phyloP scores from a whole-genome alignment of 1,140 invertebrate genomes.

The Semibalanus balanoides region DNA sequence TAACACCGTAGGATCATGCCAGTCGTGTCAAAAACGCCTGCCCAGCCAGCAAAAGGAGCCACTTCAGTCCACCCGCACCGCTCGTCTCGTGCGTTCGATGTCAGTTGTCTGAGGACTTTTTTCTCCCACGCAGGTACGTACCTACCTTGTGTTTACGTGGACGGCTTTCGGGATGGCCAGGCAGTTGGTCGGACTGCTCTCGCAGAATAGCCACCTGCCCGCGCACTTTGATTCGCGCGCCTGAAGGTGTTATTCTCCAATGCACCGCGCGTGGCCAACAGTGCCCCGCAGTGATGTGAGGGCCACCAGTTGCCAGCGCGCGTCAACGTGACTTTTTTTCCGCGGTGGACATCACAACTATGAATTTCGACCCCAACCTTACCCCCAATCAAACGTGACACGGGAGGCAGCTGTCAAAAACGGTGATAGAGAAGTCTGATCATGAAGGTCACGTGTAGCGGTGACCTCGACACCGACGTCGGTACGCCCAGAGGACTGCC shows the following conservation, averaged over 20 bases:
- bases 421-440: constrained; percentile 14
- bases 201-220: not conserved
- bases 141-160: no score
- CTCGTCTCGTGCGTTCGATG: not conserved
- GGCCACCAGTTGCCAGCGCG: not conserved
- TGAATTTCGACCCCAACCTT: constrained; percentile 11
- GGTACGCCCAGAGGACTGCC: constrained; percentile 5
- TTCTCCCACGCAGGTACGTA: no score
- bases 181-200: not conserved
- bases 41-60: constrained; percentile 7
- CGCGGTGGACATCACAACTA: not conserved
- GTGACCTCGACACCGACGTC: constrained; percentile 7
- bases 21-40: not conserved
- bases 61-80: not conserved
- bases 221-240: not conserved
- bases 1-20: not conserved
- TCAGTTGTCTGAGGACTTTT: no score
- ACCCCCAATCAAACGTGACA: constrained; percentile 12
- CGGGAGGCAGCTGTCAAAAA: constrained; percentile 12
- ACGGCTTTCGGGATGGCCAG: no score
- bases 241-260: not conserved
- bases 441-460: not conserved
- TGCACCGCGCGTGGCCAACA: not conserved
- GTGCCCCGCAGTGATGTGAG: not conserved
- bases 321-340: not conserved